phyloP scores from a whole-genome alignment of 1,140 invertebrate genomes.

The Elymnias hypermnestra region DNA sequence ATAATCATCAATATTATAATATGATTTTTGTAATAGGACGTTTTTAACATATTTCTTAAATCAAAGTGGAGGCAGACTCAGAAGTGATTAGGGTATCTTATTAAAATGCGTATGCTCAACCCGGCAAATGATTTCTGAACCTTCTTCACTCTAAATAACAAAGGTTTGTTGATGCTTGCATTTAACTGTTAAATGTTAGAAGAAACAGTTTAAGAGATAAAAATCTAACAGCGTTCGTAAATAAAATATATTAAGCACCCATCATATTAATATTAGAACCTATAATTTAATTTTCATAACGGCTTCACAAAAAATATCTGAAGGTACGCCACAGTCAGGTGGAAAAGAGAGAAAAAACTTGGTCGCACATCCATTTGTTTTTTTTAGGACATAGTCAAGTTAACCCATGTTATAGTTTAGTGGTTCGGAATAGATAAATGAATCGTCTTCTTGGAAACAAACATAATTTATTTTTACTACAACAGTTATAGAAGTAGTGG shows the following conservation, averaged over 20 bases:
- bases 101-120: no score
- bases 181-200: not conserved
- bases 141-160: no score
- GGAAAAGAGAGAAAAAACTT: conserved; percentile 54
- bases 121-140: no score
- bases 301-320: conserved; percentile 53
- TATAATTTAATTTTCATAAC: conserved; percentile 73
- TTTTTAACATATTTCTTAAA: no score
- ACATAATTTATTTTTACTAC: conserved; percentile 35
- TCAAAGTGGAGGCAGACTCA: no score
- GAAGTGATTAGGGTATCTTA: no score
- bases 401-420: conserved; percentile 54
- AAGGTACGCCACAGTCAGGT: conserved; percentile 55
- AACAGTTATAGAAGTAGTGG: conserved; percentile 2
- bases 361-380: conserved; percentile 63
- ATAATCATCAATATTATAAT: no score
- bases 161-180: no score
- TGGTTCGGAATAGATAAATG: conserved; percentile 58
- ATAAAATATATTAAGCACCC: conserved; percentile 64
- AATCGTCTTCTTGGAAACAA: conserved; percentile 48
- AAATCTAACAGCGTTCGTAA: not conserved
- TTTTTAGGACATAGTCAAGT: conserved; percentile 40
- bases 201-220: no score
- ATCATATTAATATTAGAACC: conserved; percentile 74
- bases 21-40: no score